Percentiles rank a stretch among this genome's conserved stretches.
These are phyloP conservation scores for Chrysemys picta DNA, from an alignment of 2,113 vertebrate genomes.

Conservation along the genomic window DNA sequence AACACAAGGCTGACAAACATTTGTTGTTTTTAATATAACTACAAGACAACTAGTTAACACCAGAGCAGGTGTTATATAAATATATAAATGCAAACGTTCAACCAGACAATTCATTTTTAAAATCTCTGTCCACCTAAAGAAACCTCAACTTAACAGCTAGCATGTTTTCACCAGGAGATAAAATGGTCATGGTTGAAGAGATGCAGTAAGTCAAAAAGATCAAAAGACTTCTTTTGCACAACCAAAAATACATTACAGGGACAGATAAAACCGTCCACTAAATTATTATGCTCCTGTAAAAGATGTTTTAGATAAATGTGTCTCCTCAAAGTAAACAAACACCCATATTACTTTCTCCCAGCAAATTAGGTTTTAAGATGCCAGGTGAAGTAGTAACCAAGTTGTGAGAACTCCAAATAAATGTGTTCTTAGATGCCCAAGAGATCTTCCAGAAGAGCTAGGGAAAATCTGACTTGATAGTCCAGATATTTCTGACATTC, in stretches of 20 bases:
- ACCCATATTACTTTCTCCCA: neutral
- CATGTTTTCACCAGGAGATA: neutral
- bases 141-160: neutral
- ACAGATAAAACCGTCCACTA: neutral
- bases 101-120: neutral
- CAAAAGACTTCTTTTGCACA: neutral
- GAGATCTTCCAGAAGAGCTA: neutral
- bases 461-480: neutral
- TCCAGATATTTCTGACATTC: neutral
- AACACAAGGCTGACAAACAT: rapidly evolving
- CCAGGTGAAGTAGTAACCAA: neutral
- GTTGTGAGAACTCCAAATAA: neutral
- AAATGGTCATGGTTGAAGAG: neutral
- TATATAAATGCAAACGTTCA: neutral
- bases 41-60: neutral
- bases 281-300: neutral
- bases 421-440: neutral
- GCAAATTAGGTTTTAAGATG: neutral
- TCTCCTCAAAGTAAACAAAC: no score
- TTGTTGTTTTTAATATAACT: neutral
- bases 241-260: rapidly evolving
- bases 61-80: neutral
- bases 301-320: neutral
- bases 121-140: neutral
- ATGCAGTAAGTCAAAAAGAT: neutral